Base-by-base conservation (phyloP, 1,140 invertebrate genomes). In the Wasmannia auropunctata region DNA sequence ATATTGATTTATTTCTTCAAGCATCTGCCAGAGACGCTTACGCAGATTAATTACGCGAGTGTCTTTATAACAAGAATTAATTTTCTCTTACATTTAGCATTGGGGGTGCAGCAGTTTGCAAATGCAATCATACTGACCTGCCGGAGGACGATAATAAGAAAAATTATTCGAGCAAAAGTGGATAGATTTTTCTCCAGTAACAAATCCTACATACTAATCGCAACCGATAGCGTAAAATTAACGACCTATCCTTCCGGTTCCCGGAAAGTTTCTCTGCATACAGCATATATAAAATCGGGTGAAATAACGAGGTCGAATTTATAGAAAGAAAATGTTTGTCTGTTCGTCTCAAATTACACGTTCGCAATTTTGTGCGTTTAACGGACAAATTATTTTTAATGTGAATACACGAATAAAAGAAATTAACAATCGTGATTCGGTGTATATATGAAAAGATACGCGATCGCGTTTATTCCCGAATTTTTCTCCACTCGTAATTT, bases 51-150 rank as follows among this genome's bases (percentile, higher is more conserved):
- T 79, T 63, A 72, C 72, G 46, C 51, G 63, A 63, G 72, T 25
- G 54, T 60, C 11, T 86, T 56, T 88, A 31, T 86, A 89, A 86
- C 54, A 51, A 86, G 67, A 40, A 89, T 89, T 88, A 89, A 88
- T 89, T 76, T 46, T 58, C 72, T 60, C 10, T 25, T 77, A 67
- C n/a, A 67, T 65, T 88, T 88, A 77, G 40, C 11, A 31, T 14
- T 34, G 69, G 34, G 16, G 16, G 25, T 40, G 22, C 62, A 40
- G 40, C 28, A 37, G 28, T 31, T n/a, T 31, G 31, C 49, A 79
- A 80, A 85, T 85, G n/a, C 46, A 60, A 88, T 79, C 86, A 65
- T 65, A 14, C 51, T 37, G 22, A 22, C 22, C 7, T 31, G n/a
- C 63, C 67, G 65, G 67, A 67, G 65, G 60, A 89, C 40, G 43